phyloP scores from a whole-genome alignment of 2,797 vertebrate genomes.

The Balearica regulorum region DNA sequence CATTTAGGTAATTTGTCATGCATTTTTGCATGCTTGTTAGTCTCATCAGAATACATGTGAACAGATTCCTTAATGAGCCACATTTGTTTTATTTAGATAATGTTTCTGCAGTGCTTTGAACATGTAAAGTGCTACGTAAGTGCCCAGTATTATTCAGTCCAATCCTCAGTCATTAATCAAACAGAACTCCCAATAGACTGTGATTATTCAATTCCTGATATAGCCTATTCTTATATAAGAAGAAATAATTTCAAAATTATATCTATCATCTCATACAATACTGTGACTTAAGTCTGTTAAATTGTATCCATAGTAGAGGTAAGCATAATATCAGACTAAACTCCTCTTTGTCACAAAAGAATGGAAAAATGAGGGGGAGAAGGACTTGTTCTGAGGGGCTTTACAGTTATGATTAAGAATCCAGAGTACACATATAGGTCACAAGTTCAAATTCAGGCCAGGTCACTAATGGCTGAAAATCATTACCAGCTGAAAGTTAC shows the following conservation, averaged over 20 bases:
- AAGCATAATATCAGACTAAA: background rate
- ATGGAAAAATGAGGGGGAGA: background rate
- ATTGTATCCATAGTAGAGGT: background rate
- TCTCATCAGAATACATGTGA: background rate
- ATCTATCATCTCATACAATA: background rate
- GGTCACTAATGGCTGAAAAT: background rate
- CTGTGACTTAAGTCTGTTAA: background rate
- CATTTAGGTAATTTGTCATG: conserved; percentile 20
- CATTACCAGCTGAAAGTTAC: background rate
- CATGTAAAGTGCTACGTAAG: background rate
- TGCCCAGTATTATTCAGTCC: background rate
- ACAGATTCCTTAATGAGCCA: background rate
- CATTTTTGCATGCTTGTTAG: background rate
- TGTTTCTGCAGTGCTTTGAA: background rate
- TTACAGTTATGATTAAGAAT: background rate
- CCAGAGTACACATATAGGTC: background rate
- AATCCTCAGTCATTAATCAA: background rate
- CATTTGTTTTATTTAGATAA: conserved; percentile 8
- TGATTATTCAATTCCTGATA: background rate
- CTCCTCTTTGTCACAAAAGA: background rate
- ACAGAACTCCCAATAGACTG: background rate
- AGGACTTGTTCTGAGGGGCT: background rate
- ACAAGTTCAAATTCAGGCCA: background rate
- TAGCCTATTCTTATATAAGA: background rate
- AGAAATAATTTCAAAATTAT: background rate